Evolutionary conservation across 1,140 invertebrate genomes (phyloP), one percentile per base, ranked within the genome.

Genomic region (Euwallacea fornicatus): DNA sequence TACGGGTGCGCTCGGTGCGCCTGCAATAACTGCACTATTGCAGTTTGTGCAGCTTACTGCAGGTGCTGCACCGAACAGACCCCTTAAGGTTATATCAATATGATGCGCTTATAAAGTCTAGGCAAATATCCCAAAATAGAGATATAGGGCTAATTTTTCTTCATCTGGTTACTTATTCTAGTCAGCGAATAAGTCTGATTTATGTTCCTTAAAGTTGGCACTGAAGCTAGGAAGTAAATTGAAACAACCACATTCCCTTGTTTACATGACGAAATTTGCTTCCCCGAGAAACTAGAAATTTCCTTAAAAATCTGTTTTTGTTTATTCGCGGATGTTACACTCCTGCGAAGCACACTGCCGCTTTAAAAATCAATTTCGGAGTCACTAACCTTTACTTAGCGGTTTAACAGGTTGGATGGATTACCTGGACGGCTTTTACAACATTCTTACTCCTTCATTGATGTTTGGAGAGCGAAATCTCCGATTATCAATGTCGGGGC

Each of bases 111-210:
- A n/a, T 62, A 69, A 69, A 61, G 66, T 69, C 66, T 69, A 69
- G 66, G 66, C 66, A 69, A 69, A 69, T 61, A 69, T 66, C 33
- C 21, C 21, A 33, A 58, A 54, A 65, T 42, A 15, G 21, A 63
- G 42, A 63, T 47, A 33, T 44, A 63, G 9, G 41, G 62, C 44
- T 58, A 44, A 54, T 66, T 58, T 66, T 66, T 44, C 56, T 66
- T 58, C 58, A 43, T 66, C 65, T 66, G 21, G 21, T 33, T 33
- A 33, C 21, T 33, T 33, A 43, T 42, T 44, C 65, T 56, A 54
- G 58, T 66, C 16, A 54, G 65, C 65, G 16, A 58, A 58, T 33
- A 72, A 69, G 71, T 73, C 72, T 73, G 72, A 73, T 73, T 73
- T 73, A 70, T 55, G 67, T 73, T 73, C 71, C 71, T 67, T 67